Evolutionary conservation across 2,888 invertebrate species (phyloP).

Genomic region (Polyommatus iphigenia): DNA sequence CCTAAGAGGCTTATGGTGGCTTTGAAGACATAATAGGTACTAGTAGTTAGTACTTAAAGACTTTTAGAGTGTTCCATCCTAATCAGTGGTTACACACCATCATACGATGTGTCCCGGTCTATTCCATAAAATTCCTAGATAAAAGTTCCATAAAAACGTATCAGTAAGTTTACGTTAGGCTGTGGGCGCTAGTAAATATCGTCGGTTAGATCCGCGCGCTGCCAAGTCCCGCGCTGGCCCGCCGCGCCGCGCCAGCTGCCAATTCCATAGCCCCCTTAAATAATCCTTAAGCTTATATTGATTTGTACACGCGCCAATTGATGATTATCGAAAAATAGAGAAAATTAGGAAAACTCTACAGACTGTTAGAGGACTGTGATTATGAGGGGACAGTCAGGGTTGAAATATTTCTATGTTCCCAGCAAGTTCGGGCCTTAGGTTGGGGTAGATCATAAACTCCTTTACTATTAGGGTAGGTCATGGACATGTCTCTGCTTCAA

Average conservation of each 20-base stretch:
- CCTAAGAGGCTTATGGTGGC: neutral
- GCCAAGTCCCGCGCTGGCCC: constrained; percentile 23
- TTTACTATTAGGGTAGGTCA: too few relatives aligned
- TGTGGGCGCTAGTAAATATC: constrained; percentile 28
- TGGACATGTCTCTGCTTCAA: too few relatives aligned
- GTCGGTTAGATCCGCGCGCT: constrained; percentile 12
- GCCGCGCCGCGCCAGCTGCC: constrained; percentile 3
- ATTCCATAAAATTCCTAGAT: constrained; percentile 9
- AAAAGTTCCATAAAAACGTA: constrained; percentile 12
- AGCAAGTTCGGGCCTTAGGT: too few relatives aligned
- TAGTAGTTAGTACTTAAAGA: neutral
- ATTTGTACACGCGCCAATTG: constrained; percentile 5
- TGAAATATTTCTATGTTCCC: too few relatives aligned
- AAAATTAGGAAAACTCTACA: neutral
- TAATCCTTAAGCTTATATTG: constrained; percentile 23
- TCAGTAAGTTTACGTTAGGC: constrained; percentile 25
- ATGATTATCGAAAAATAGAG: neutral
- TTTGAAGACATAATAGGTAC: neutral
- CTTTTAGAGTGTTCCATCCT: neutral
- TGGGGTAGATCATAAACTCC: too few relatives aligned
- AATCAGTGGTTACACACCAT: neutral
- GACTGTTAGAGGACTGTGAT: neutral
- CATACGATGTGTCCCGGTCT: neutral
- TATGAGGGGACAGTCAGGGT: neutral
- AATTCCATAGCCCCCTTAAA: constrained; percentile 25